These are phyloP conservation scores for Engystomops pustulosus DNA, from an alignment of 2,113 vertebrate species.

Conservation along the genomic window DNA sequence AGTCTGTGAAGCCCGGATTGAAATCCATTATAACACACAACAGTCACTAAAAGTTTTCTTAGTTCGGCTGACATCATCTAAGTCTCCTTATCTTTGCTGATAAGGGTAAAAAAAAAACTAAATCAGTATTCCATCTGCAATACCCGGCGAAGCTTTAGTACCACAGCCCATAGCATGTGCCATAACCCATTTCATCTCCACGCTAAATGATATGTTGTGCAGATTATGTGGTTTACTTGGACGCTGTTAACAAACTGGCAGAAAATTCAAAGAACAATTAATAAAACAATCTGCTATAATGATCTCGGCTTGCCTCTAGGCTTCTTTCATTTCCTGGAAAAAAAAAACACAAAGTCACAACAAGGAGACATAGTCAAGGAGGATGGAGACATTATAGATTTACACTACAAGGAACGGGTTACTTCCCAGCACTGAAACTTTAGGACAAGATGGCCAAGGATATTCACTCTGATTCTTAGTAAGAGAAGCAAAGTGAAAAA, in stretches of 20 bases:
- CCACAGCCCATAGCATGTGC: constrained; percentile 29
- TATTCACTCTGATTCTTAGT: no score
- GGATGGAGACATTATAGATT: constrained; percentile 47
- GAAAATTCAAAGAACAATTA: constrained; percentile 53
- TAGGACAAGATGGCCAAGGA: not conserved
- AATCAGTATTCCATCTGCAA: constrained; percentile 37
- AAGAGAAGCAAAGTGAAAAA: no score
- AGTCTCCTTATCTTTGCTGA: constrained; percentile 17
- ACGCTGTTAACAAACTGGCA: constrained; percentile 54
- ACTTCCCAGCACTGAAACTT: constrained; percentile 36
- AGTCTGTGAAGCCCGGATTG: not conserved
- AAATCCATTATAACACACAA: not conserved
- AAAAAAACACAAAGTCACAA: constrained; percentile 52
- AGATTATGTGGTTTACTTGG: constrained; percentile 45
- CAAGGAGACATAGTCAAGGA: constrained; percentile 26
- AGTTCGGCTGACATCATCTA: not conserved
- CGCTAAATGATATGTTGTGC: constrained; percentile 44
- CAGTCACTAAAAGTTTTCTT: not conserved
- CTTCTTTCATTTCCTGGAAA: constrained; percentile 40
- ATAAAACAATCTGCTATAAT: constrained; percentile 55
- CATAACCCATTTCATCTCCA: constrained; percentile 39
- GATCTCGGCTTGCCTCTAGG: constrained; percentile 44
- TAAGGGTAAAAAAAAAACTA: not conserved
- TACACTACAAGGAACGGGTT: constrained; percentile 20
- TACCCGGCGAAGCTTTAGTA: not conserved